Evolutionary conservation across 2,113 vertebrate species (phyloP).

Genomic region (Martes martes): DNA sequence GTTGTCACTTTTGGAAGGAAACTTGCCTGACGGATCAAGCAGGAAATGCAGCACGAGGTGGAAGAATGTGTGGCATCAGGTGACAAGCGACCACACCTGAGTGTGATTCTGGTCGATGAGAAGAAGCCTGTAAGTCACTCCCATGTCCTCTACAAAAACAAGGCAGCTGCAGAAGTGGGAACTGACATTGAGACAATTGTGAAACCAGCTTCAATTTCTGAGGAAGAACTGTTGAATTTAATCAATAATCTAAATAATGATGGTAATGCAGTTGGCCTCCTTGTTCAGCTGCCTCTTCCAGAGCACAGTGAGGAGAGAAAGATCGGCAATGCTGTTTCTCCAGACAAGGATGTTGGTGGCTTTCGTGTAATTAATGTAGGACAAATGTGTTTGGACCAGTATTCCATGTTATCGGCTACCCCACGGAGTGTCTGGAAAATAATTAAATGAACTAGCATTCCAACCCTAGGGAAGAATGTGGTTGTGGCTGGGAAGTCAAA

Average conservation of each 20-base stretch:
- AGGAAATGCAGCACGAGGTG: conserved; percentile 89
- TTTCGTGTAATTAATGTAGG: conserved; percentile 97
- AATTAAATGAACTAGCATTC: conserved; percentile 95
- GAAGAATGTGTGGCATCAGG: conserved; percentile 91
- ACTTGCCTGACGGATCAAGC: conserved; percentile 92
- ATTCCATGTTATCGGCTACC: conserved; percentile 95
- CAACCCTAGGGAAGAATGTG: conserved; percentile 95
- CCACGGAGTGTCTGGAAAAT: conserved; percentile 97
- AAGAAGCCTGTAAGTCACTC: conserved; percentile 95
- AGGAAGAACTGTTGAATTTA: conserved; percentile 93
- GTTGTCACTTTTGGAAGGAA: conserved; percentile 95
- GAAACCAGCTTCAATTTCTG: conserved; percentile 87
- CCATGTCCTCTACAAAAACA: conserved; percentile 95
- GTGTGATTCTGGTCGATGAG: conserved; percentile 93
- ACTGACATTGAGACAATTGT: conserved; percentile 95
- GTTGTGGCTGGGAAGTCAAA: conserved; percentile 96
- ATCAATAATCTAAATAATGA: conserved; percentile 92
- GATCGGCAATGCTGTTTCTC: conserved; percentile 94
- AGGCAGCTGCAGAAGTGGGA: conserved; percentile 91
- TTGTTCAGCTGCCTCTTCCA: conserved; percentile 97
- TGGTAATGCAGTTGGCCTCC: conserved; percentile 89
- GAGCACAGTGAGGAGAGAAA: conserved; percentile 92
- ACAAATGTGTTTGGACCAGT: conserved; percentile 95
- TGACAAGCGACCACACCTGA: conserved; percentile 91
- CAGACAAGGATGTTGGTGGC: conserved; percentile 95